Base-by-base conservation (phyloP, 92 coral and sea anemone genomes). In the Phenganax stokvisi region DNA sequence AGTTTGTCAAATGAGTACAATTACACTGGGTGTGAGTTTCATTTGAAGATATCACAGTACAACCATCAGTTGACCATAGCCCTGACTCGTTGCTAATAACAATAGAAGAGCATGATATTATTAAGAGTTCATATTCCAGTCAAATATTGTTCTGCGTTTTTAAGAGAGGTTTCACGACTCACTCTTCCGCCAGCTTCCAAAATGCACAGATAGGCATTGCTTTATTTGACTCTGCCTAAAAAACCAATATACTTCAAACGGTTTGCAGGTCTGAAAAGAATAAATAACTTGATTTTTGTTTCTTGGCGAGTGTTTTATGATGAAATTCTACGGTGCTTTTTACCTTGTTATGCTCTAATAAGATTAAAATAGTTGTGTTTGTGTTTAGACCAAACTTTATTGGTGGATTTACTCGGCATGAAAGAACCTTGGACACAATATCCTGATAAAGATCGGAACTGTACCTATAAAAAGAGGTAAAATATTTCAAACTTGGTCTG, bases 331-430 rank as follows among this genome's bases (percentile, higher is more conserved):
- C 47, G 47, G 5, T 37, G 47, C 5, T 37, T 37, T 37, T 55
- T 79, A 79, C 83, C 83, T 20, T 64, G 53, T 63, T 15, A 25
- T 79, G 83, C 27, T 64, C 62, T 64, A 79, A 62, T 47, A 73
- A 51, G 53, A 79, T 79, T 0, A 11, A 10, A 15, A 79, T 25
- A 28, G 83, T 79, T 63, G 52, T 68, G 62, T 79, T 79, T 62
- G 83, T 79, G 74, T 79, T 79, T 25, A 79, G 16, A 11, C 83
- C 83, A 79, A 63, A 79, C 61, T 10, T 0, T 16, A 79, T 79
- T n/a, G 73, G 83, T 47, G 83, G 83, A 54, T 79, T 51, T 7
- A 79, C 83, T 79, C 65, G 83, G 53, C 83, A 79, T 9, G 83
- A 79, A 12, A 79, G 47, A 44, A 79, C 74, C 16, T 79, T 63